Conservation (phyloP, 2,888 invertebrate genomes). For the Pyrgus malvae region DNA sequence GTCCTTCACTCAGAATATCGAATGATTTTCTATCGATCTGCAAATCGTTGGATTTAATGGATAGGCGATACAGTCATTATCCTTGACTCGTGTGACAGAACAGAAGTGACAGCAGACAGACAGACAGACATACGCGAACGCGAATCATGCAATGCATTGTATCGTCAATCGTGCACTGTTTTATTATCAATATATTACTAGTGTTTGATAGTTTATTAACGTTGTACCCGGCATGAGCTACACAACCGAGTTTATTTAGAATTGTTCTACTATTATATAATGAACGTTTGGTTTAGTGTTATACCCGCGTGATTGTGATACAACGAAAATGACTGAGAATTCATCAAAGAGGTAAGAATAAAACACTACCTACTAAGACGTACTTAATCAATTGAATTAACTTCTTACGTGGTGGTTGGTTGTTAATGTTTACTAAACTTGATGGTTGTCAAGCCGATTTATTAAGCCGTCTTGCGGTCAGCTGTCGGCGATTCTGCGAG, state of each 20-base stretch:
- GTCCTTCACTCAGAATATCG: too few species aligned
- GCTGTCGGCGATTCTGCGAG: constrained; percentile 13
- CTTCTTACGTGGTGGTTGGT: constrained; percentile 11
- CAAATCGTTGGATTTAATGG: too few species aligned
- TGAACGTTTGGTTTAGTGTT: constrained; percentile 51
- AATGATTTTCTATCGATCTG: too few species aligned
- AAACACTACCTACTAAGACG: constrained; percentile 20
- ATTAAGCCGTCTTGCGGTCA: constrained; percentile 9
- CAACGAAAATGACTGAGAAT: constrained; percentile 71
- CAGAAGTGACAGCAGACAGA: neutral
- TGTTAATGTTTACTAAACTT: constrained; percentile 2
- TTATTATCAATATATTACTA: constrained; percentile 24
- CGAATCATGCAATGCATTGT: constrained; percentile 38
- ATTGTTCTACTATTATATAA: constrained; percentile 39
- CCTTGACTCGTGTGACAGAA: neutral
- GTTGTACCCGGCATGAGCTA: constrained; percentile 38
- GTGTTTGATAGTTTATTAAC: constrained; percentile 26
- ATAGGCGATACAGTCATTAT: too few species aligned
- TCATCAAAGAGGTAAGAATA: constrained; percentile 73
- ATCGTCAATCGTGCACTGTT: constrained; percentile 31
- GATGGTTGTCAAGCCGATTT: constrained; percentile 13
- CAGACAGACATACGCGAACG: constrained; percentile 5
- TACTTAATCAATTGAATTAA: constrained; percentile 26
- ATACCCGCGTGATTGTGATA: constrained; percentile 47
- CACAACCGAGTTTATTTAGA: constrained; percentile 16